Evolutionary conservation across 2,113 vertebrate species (phyloP).

Genomic region (Pyxicephalus adspersus): DNA sequence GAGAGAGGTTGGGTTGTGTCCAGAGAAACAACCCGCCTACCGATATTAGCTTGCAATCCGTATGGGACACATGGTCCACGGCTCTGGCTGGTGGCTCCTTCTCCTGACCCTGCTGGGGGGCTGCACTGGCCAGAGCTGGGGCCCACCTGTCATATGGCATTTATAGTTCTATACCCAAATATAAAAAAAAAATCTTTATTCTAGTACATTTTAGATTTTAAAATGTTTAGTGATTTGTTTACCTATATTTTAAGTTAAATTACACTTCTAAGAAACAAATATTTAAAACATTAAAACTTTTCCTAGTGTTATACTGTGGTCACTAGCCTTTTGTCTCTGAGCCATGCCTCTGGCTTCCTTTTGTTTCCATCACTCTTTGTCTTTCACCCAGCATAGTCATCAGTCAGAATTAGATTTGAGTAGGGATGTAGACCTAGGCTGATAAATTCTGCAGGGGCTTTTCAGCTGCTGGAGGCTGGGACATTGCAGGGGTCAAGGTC

Average conservation of each 20-base stretch:
- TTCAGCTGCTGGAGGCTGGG: slow-evolving; percentile 60
- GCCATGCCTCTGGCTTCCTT: slow-evolving; percentile 5
- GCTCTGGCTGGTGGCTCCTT: too few species aligned
- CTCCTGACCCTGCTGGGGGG: too few species aligned
- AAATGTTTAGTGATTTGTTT: not conserved
- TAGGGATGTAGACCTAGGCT: slow-evolving; percentile 57
- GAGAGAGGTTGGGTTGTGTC: too few species aligned
- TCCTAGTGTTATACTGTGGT: not conserved
- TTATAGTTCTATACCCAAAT: too few species aligned
- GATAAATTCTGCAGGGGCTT: slow-evolving; percentile 60
- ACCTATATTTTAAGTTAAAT: not conserved
- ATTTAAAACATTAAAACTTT: not conserved
- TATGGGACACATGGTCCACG: too few species aligned
- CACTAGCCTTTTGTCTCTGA: slow-evolving; percentile 17
- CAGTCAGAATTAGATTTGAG: slow-evolving; percentile 62
- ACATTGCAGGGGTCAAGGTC: slow-evolving; percentile 63
- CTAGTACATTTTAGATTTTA: not conserved
- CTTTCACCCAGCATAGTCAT: slow-evolving; percentile 59
- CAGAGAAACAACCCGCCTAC: too few species aligned
- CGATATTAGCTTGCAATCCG: too few species aligned
- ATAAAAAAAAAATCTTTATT: not conserved
- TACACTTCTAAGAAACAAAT: not conserved
- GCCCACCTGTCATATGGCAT: too few species aligned
- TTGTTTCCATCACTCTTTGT: not conserved
- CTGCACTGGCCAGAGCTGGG: too few species aligned